These are phyloP conservation scores for Gymnoscelis rufifasciata DNA, from an alignment of 2,888 invertebrate genomes.

Conservation along the genomic window DNA sequence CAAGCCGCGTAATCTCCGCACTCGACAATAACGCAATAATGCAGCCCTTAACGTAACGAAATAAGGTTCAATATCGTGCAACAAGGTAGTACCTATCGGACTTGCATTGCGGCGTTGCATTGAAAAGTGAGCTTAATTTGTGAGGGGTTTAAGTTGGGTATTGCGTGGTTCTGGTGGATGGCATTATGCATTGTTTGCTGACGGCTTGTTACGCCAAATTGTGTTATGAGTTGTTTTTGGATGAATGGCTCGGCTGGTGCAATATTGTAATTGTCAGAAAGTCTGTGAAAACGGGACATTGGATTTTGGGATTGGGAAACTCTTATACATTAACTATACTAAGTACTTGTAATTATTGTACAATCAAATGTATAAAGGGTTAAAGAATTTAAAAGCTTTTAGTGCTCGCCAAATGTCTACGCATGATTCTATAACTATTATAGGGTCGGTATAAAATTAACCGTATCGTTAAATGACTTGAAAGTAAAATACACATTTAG, in stretches of 20 bases:
- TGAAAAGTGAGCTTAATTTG: slow-evolving; percentile 11
- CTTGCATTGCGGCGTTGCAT: slow-evolving; percentile 1
- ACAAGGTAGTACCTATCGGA: slow-evolving; percentile 3
- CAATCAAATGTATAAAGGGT: no score
- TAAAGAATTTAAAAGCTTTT: no score
- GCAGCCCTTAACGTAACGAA: slow-evolving; percentile 7
- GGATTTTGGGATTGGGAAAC: no score
- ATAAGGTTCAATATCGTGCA: slow-evolving; percentile 14
- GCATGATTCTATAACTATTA: no score
- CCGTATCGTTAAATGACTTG: no score
- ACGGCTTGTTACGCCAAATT: slow-evolving; percentile 33
- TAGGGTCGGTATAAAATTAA: no score
- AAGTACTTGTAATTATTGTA: no score
- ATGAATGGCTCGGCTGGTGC: slow-evolving; percentile 27
- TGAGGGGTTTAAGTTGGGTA: slow-evolving; percentile 14
- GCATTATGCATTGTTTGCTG: slow-evolving; percentile 31
- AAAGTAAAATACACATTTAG: no score
- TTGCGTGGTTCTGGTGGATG: slow-evolving; percentile 14
- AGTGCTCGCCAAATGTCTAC: no score
- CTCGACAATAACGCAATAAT: slow-evolving; percentile 20
- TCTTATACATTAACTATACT: no score
- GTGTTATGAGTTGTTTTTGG: slow-evolving; percentile 29
- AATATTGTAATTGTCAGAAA: slow-evolving; percentile 27
- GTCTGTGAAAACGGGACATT: no score
- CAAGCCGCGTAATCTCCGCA: slow-evolving; percentile 29